phyloP scores from a whole-genome alignment of 2,888 invertebrate species.

The Cacoxenus indagator region DNA sequence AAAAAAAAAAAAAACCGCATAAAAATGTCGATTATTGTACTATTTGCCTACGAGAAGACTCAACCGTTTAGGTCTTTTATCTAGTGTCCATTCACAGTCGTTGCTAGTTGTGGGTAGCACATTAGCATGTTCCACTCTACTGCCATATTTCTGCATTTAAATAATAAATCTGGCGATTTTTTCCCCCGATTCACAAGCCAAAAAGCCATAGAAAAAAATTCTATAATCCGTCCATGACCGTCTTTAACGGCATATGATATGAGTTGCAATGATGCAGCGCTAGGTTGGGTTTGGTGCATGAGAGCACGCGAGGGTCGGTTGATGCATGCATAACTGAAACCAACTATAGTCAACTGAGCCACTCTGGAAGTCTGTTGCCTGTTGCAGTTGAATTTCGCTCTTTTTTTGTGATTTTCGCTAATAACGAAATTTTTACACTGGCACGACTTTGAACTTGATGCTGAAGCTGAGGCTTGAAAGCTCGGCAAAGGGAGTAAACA shows the following conservation, averaged over 20 bases:
- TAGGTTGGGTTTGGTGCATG: not conserved
- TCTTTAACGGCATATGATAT: slow-evolving; percentile 29
- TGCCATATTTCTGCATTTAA: slow-evolving; percentile 60
- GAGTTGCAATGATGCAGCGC: not conserved
- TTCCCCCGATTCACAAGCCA: too few species aligned
- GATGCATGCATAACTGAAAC: not conserved
- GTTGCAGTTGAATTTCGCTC: not conserved
- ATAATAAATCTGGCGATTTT: slow-evolving; percentile 51
- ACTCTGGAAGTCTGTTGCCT: not conserved
- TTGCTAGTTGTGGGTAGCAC: not conserved
- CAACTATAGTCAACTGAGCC: not conserved
- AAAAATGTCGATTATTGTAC: not conserved
- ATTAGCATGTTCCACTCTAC: slow-evolving; percentile 16
- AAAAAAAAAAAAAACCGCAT: not conserved
- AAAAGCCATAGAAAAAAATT: not conserved
- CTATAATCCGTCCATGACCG: slow-evolving; percentile 44
- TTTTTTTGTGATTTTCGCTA: not conserved
- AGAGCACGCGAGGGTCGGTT: not conserved
- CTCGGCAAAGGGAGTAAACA: not conserved
- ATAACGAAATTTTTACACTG: slow-evolving; percentile 36
- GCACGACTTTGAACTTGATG: slow-evolving; percentile 46
- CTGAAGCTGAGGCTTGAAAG: not conserved
- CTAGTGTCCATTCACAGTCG: not conserved
- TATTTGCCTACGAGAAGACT: not conserved
- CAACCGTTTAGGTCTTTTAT: not conserved